These are phyloP conservation scores for Drosophila tanythrix DNA, from an alignment of 2,888 invertebrate genomes.

Conservation along the genomic window DNA sequence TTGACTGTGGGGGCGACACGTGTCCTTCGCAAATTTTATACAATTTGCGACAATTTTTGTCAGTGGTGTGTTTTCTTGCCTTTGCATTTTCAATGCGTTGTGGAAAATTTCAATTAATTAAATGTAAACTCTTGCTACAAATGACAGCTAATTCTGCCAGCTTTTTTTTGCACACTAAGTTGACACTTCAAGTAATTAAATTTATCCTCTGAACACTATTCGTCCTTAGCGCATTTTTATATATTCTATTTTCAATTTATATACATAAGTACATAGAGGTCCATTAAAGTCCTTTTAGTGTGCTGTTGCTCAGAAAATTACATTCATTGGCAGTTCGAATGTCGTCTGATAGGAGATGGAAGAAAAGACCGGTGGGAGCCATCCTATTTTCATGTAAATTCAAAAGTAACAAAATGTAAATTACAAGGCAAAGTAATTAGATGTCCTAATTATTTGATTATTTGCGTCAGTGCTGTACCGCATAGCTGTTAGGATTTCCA, in stretches of 20 bases:
- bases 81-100: conserved; percentile 27
- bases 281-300: conserved; percentile 4
- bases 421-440: conserved; percentile 46
- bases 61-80: conserved; percentile 9
- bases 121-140: conserved; percentile 65
- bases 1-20: background rate
- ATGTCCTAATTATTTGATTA: conserved; percentile 38
- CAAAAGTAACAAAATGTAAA: conserved; percentile 25
- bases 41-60: conserved; percentile 32
- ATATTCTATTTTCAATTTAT: background rate
- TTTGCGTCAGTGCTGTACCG: conserved; percentile 6
- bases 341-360: background rate
- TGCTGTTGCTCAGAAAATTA: conserved; percentile 47
- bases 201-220: background rate
- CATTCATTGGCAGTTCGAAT: conserved; percentile 30
- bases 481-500: conserved; percentile 15
- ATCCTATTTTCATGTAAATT: conserved; percentile 52
- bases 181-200: conserved; percentile 32
- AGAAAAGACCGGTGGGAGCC: background rate
- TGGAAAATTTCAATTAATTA: conserved; percentile 66
- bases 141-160: conserved; percentile 47
- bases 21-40: conserved; percentile 31
- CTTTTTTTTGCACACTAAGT: conserved; percentile 19
- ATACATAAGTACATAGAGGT: background rate
- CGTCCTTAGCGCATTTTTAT: background rate